phyloP scores from a whole-genome alignment of 23 tunicate species.

The Aplidium turbinatum region DNA sequence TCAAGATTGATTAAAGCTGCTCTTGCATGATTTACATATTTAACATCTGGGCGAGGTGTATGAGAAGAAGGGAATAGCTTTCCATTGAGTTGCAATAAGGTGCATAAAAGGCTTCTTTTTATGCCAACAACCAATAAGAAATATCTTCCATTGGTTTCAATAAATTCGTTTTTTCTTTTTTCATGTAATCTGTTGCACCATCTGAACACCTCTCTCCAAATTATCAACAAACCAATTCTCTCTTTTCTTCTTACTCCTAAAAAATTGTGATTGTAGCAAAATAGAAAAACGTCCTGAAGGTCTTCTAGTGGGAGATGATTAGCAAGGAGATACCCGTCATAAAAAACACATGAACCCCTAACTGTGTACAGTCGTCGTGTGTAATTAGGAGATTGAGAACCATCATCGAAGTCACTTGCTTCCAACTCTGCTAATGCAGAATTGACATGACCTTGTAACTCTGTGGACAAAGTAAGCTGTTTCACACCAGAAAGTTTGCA shows the following conservation, averaged over 20 bases:
- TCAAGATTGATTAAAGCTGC: slow-evolving; percentile 57
- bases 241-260: slow-evolving; percentile 33
- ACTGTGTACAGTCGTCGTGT: slow-evolving; percentile 65
- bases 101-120: slow-evolving; percentile 43
- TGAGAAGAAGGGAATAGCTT: slow-evolving; percentile 55
- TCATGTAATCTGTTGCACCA: background rate
- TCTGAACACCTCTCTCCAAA: slow-evolving; percentile 83
- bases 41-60: slow-evolving; percentile 62
- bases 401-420: slow-evolving; percentile 82
- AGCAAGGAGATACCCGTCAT: slow-evolving; percentile 59
- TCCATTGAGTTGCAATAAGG: slow-evolving; percentile 46
- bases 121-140: slow-evolving; percentile 74
- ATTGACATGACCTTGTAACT: slow-evolving; percentile 23
- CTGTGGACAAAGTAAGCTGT: slow-evolving; percentile 23
- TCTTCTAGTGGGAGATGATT: slow-evolving; percentile 66
- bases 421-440: slow-evolving; percentile 77
- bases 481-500: slow-evolving; percentile 30
- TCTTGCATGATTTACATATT: slow-evolving; percentile 41
- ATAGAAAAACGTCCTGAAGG: slow-evolving; percentile 45
- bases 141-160: slow-evolving; percentile 43
- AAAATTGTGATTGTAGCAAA: slow-evolving; percentile 61
- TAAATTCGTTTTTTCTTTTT: background rate
- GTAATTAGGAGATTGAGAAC: slow-evolving; percentile 16
- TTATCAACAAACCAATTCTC: slow-evolving; percentile 54
- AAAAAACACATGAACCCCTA: slow-evolving; percentile 76